phyloP scores from a whole-genome alignment of 2,113 vertebrate genomes.

The Astur gentilis region DNA sequence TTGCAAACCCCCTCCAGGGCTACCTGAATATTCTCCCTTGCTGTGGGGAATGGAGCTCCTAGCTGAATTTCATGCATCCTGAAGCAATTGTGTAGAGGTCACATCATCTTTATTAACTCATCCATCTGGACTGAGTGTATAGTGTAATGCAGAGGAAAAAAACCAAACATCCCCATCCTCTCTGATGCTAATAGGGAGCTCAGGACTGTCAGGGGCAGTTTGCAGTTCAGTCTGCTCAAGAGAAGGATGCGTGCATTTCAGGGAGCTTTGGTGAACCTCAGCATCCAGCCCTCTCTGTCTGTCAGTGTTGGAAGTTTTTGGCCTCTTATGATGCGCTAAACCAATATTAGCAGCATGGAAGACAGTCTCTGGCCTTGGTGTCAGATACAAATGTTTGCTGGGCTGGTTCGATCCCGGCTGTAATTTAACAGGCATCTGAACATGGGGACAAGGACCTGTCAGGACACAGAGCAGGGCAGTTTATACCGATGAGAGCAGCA shows the following conservation, averaged over 20 bases:
- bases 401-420: neutral
- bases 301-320: neutral
- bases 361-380: neutral
- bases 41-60: neutral
- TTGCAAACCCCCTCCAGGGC: neutral
- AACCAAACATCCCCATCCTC: neutral
- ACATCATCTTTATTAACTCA: neutral
- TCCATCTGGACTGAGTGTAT: neutral
- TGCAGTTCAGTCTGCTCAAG: neutral
- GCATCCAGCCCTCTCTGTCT: neutral
- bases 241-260: neutral
- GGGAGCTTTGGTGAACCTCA: neutral
- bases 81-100: slow-evolving; percentile 2
- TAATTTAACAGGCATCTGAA: neutral
- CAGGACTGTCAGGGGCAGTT: neutral
- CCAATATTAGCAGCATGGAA: neutral
- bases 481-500: neutral
- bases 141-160: neutral
- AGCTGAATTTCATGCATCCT: slow-evolving; percentile 39
- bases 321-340: neutral
- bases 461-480: neutral
- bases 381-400: neutral
- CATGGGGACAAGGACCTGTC: neutral
- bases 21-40: neutral
- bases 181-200: neutral